Conservation (phyloP, 92 coral and sea anemone genomes). For the Parazoanthus atlanticus region DNA sequence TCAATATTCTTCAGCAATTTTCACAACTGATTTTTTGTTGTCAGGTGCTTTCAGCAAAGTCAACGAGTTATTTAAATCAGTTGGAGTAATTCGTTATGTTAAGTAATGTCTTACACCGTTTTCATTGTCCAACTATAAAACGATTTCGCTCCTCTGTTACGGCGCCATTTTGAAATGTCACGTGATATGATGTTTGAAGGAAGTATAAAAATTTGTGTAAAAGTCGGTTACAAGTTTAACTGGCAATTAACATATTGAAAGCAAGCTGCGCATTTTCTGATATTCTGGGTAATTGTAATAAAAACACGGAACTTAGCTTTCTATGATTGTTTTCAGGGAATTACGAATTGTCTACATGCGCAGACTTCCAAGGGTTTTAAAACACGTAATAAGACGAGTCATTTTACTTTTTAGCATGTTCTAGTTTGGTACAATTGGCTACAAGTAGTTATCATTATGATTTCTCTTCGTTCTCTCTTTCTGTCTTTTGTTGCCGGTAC, state of each 20-base stretch:
- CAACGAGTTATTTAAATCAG: neutral
- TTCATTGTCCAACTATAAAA: no score
- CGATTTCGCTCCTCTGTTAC: neutral
- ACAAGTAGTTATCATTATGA: no score
- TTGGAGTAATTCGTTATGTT: neutral
- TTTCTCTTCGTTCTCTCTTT: no score
- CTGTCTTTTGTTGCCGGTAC: no score
- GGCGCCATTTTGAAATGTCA: slow-evolving; percentile 40
- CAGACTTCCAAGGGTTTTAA: neutral
- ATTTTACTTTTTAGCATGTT: no score
- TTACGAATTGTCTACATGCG: neutral
- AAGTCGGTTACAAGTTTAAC: neutral
- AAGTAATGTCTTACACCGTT: neutral
- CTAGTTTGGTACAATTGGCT: no score
- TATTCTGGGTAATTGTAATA: neutral
- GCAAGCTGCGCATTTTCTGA: neutral
- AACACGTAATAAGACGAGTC: no score
- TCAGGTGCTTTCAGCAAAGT: neutral
- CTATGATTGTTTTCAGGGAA: neutral
- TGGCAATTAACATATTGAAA: neutral
- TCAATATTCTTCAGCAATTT: no score
- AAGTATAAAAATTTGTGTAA: neutral
- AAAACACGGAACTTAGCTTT: neutral
- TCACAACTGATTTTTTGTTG: neutral
- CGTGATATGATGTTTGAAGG: slow-evolving; percentile 8